Conservation (phyloP, 2,113 vertebrate species). For the Apteryx owenii region DNA sequence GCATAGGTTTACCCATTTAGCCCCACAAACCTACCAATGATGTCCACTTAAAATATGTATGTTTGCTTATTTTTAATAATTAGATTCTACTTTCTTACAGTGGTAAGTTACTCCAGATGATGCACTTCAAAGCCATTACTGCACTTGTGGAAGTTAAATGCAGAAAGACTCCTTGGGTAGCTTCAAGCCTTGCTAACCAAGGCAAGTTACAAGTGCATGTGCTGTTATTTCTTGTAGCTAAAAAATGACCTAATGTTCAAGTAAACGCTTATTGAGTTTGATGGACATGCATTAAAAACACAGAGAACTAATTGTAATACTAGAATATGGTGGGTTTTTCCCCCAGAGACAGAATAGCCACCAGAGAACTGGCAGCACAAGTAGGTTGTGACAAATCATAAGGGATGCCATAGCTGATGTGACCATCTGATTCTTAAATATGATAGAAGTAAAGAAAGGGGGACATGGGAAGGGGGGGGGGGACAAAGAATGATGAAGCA, state of each 20-base stretch:
- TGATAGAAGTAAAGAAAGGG: neutral
- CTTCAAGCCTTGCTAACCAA: neutral
- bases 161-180: neutral
- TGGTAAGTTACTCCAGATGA: neutral
- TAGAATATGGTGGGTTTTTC: neutral
- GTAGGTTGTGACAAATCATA: neutral
- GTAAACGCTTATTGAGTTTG: constrained; percentile 11
- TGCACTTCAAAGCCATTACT: neutral
- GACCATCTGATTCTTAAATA: neutral
- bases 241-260: neutral
- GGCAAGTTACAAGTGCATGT: neutral
- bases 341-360: neutral
- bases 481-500: neutral
- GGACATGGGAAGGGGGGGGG: neutral
- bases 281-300: neutral
- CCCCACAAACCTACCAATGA: neutral
- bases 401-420: neutral
- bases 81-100: neutral
- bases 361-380: neutral
- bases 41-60: neutral
- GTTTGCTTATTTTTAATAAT: neutral
- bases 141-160: neutral
- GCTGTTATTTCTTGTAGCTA: neutral
- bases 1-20: neutral
- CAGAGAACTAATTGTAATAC: neutral